Evolutionary conservation across 2,888 invertebrate genomes (phyloP).

Genomic region (Trissolcus brochymenae): DNA sequence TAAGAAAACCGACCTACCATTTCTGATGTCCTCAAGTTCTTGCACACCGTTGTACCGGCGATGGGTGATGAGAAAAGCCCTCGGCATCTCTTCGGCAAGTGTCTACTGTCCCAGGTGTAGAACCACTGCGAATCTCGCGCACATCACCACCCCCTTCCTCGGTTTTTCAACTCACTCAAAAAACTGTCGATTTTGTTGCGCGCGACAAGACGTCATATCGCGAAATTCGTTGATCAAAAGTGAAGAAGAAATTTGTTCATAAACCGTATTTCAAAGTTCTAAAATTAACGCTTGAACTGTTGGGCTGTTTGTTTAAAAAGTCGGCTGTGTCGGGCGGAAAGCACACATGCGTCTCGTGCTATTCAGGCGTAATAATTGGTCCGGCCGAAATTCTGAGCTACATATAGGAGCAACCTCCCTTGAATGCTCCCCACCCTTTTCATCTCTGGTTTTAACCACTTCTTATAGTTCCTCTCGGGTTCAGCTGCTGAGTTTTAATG

Average conservation of each 20-base stretch:
- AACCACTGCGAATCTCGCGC: too few species aligned
- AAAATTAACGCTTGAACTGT: slow-evolving; percentile 16
- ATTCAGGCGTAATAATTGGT: slow-evolving; percentile 74
- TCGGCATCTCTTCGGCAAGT: slow-evolving; percentile 77
- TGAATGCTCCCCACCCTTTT: slow-evolving; percentile 62
- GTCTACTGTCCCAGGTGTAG: too few species aligned
- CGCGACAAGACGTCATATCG: neutral
- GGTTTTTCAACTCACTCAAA: neutral
- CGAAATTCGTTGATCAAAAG: neutral
- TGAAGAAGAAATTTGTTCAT: neutral
- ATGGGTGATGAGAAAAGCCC: slow-evolving; percentile 82
- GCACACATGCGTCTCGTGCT: slow-evolving; percentile 69
- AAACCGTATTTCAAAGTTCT: neutral
- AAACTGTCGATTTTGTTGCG: neutral
- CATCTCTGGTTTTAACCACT: slow-evolving; percentile 47
- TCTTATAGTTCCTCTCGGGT: slow-evolving; percentile 43
- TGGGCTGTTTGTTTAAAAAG: slow-evolving; percentile 20
- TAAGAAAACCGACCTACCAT: slow-evolving; percentile 66
- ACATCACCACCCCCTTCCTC: too few species aligned
- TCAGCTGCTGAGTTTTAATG: slow-evolving; percentile 57
- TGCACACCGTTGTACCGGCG: slow-evolving; percentile 78
- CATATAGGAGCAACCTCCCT: slow-evolving; percentile 75
- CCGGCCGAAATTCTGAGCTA: slow-evolving; percentile 74
- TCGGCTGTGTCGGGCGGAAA: slow-evolving; percentile 32
- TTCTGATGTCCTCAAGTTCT: slow-evolving; percentile 67